Conservation (phyloP, 2,888 invertebrate species). For the Trachelus tabidus region DNA sequence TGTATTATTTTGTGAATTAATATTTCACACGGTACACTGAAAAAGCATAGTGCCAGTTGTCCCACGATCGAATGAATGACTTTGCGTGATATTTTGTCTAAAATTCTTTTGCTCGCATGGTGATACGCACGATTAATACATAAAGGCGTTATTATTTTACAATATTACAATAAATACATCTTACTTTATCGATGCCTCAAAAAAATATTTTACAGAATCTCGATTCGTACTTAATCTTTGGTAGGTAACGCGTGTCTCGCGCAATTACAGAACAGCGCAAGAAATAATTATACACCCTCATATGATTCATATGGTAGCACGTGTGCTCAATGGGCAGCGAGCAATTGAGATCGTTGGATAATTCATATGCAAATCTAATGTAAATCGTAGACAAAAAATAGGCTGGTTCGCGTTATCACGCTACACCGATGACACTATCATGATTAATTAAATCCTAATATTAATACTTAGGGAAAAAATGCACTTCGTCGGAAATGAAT, state of each 20-base stretch:
- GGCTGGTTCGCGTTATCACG: not conserved
- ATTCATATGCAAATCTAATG: not conserved
- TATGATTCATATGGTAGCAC: not conserved
- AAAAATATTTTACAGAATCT: not conserved
- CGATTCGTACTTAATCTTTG: not conserved
- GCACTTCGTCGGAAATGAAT: not conserved
- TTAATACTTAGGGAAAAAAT: not conserved
- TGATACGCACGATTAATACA: not conserved
- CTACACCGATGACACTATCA: not conserved
- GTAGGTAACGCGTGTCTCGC: not conserved
- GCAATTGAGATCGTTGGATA: not conserved
- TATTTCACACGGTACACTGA: not conserved
- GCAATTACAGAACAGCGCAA: not conserved
- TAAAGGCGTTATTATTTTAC: slow-evolving; percentile 3
- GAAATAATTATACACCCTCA: not conserved
- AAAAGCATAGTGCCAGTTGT: not conserved
- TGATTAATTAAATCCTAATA: not conserved
- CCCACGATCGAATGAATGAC: not conserved
- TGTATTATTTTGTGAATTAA: not conserved
- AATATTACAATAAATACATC: slow-evolving; percentile 5
- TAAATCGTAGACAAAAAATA: not conserved
- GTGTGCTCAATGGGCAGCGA: not conserved
- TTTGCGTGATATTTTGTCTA: not conserved
- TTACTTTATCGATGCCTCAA: not conserved
- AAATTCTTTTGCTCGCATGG: not conserved